A percentile compares a stretch with the other conserved stretches of the same genome.
Conservation (phyloP, 1,140 invertebrate species). For the Trichoplusia ni region DNA sequence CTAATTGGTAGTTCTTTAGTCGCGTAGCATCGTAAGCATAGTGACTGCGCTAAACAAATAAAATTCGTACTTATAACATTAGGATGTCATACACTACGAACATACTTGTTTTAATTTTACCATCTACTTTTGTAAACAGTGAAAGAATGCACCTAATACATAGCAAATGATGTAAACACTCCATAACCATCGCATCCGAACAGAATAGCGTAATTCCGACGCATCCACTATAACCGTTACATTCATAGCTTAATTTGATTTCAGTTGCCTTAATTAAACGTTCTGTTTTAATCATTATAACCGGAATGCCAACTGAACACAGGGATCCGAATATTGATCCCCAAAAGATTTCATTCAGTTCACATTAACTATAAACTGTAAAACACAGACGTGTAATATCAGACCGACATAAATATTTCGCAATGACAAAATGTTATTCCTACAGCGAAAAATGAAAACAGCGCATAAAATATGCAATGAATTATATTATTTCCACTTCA, state of each 20-base stretch:
- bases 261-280: neutral
- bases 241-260: slow-evolving; percentile 1
- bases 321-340: neutral
- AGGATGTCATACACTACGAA: too few species aligned
- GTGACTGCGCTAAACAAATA: too few species aligned
- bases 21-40: too few species aligned
- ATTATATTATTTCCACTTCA: slow-evolving; percentile 6
- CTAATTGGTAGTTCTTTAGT: too few species aligned
- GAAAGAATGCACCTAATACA: neutral
- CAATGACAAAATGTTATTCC: too few species aligned
- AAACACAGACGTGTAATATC: too few species aligned
- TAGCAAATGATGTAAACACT: too few species aligned
- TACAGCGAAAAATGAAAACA: neutral
- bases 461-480: neutral
- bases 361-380: too few species aligned
- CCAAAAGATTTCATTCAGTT: neutral
- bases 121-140: too few species aligned
- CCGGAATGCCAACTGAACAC: neutral
- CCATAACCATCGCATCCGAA: neutral
- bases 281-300: neutral
- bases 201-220: neutral
- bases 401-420: too few species aligned
- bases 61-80: too few species aligned
- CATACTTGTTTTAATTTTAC: too few species aligned
- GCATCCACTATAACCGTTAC: neutral